Percentiles rank a stretch among this genome's conserved stretches.
Evolutionary conservation across 2,113 vertebrate species (phyloP).

Genomic region (Corythornis vintsioides): DNA sequence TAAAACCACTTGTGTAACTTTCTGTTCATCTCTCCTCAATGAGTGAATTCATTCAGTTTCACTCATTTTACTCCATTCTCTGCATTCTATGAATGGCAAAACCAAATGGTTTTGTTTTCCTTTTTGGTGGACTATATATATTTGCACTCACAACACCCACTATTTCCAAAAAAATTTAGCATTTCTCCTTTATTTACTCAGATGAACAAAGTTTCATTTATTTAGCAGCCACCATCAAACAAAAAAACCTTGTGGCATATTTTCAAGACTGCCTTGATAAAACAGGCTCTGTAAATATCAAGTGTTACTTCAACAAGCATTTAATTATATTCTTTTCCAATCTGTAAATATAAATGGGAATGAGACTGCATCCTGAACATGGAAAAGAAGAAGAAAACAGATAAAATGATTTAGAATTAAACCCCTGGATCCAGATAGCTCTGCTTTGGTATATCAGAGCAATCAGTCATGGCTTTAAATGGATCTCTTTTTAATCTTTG

Average conservation of each 20-base stretch:
- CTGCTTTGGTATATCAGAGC: not conserved
- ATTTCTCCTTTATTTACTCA: not conserved
- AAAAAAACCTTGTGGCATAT: not conserved
- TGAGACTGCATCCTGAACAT: not conserved
- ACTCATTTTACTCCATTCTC: not conserved
- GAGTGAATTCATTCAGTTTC: not conserved
- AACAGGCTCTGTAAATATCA: not conserved
- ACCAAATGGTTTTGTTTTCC: not conserved
- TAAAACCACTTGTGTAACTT: not conserved
- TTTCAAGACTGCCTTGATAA: not conserved
- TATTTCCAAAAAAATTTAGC: fast-evolving
- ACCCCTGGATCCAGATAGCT: not conserved
- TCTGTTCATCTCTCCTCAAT: not conserved
- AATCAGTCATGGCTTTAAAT: not conserved
- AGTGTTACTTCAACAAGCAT: slow-evolving; percentile 1
- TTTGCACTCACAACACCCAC: not conserved
- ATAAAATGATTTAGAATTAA: not conserved
- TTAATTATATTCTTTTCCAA: not conserved
- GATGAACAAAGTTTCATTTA: not conserved
- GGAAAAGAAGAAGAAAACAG: not conserved
- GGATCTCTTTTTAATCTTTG: not conserved
- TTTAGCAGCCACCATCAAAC: not conserved
- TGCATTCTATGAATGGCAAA: not conserved
- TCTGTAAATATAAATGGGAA: not conserved
- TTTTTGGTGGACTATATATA: not conserved